Conservation (phyloP, 2,113 vertebrate species). For the Pseudopipra pipra region DNA sequence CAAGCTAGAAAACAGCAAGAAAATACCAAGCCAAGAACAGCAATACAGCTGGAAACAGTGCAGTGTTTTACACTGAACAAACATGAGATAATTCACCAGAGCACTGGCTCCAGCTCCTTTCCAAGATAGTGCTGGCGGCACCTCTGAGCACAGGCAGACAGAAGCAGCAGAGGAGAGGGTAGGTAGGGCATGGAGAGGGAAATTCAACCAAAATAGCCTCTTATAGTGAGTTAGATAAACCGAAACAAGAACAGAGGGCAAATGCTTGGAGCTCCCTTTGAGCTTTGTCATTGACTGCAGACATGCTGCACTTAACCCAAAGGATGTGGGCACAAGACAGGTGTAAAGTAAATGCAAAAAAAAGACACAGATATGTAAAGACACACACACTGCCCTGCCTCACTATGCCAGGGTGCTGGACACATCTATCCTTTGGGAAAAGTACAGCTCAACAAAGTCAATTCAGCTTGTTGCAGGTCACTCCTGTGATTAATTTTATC, state of each 20-base stretch:
- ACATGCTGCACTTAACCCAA: neutral
- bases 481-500: neutral
- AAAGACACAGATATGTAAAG: accelerated
- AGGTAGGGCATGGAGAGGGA: neutral
- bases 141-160: slow-evolving; percentile 4
- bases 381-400: neutral
- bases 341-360: neutral
- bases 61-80: slow-evolving; percentile 13
- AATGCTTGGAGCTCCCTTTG: neutral
- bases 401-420: neutral
- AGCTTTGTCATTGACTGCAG: neutral
- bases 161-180: neutral
- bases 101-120: neutral
- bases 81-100: neutral
- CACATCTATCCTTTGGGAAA: neutral
- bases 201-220: neutral
- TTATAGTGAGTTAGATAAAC: neutral
- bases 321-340: neutral
- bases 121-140: neutral
- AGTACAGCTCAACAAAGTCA: neutral
- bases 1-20: neutral
- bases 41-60: neutral
- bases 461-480: neutral
- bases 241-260: neutral
- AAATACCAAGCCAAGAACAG: slow-evolving; percentile 36